phyloP scores from a whole-genome alignment of 53 echinoderm and acorn worm genomes.

The Actinopyga echinites region DNA sequence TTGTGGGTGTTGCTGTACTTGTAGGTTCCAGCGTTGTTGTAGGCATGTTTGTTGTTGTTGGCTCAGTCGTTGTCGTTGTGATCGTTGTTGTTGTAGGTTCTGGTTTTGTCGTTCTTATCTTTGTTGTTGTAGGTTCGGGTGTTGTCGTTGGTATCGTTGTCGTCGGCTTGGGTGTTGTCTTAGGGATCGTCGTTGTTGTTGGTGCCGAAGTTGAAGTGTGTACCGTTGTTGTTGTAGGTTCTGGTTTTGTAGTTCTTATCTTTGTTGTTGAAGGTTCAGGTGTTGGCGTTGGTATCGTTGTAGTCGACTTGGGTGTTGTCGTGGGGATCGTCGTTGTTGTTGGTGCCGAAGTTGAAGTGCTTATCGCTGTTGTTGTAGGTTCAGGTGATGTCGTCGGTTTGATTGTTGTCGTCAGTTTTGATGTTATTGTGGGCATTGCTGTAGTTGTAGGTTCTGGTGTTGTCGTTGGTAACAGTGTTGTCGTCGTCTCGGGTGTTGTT shows the following conservation, averaged over 20 bases:
- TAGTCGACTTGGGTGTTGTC: not conserved
- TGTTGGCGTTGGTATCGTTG: not conserved
- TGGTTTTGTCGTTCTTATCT: not conserved
- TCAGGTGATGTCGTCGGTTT: not conserved
- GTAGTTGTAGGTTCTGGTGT: not conserved
- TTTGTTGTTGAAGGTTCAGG: not conserved
- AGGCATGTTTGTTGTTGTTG: constrained; percentile 6
- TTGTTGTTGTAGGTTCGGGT: not conserved
- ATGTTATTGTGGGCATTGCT: not conserved
- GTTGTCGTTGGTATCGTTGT: not conserved
- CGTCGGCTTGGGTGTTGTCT: too few relatives aligned
- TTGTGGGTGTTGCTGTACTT: not conserved
- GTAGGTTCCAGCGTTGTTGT: not conserved
- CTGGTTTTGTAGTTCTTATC: not conserved
- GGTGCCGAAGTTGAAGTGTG: not conserved
- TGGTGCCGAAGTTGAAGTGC: not conserved
- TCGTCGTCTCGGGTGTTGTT: not conserved
- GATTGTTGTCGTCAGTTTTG: not conserved
- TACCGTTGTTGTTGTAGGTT: not conserved
- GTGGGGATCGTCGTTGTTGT: not conserved
- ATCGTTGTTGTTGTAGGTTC: not conserved
- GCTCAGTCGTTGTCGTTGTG: constrained; percentile 3
- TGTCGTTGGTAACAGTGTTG: not conserved
- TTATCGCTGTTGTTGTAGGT: not conserved
- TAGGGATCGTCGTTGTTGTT: not conserved